Percentiles rank a stretch among this genome's conserved stretches.
Conservation (phyloP, 1,140 invertebrate species). For the Nasonia longicornis region DNA sequence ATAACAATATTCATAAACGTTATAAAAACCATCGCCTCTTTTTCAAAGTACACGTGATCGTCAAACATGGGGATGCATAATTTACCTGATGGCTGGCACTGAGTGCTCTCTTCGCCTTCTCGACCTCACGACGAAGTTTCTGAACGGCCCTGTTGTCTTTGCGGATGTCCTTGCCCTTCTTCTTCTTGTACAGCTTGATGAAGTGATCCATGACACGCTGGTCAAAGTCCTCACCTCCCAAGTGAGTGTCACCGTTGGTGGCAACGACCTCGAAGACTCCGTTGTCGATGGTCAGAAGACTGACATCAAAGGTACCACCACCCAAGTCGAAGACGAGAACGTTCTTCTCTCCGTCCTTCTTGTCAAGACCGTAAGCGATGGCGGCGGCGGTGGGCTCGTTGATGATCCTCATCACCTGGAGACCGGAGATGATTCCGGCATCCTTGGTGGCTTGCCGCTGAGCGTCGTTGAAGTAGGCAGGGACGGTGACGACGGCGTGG, state of each 20-base stretch:
- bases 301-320: conserved; percentile 99
- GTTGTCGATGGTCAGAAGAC: conserved; percentile 98
- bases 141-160: conserved; percentile 96
- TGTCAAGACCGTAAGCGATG: conserved; percentile 99
- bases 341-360: conserved; percentile 99
- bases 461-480: conserved; percentile 98
- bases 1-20: conserved; percentile 18
- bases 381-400: conserved; percentile 99
- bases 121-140: conserved; percentile 96
- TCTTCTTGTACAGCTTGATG: conserved; percentile 99
- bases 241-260: conserved; percentile 98
- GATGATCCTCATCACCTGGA: conserved; percentile 99
- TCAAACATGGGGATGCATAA: conserved; percentile 17
- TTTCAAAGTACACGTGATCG: background rate
- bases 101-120: conserved; percentile 97
- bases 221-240: conserved; percentile 99
- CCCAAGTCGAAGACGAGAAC: conserved; percentile 99
- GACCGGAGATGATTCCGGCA: conserved; percentile 89
- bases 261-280: conserved; percentile 94
- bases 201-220: conserved; percentile 99
- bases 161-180: conserved; percentile 97
- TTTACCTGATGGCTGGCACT: conserved; percentile 90
- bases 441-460: conserved; percentile 96
- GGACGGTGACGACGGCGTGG: conserved; percentile 99
- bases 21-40: conserved; percentile 15